Conservation (phyloP, 2,888 invertebrate species). For the Eristalis tenax region DNA sequence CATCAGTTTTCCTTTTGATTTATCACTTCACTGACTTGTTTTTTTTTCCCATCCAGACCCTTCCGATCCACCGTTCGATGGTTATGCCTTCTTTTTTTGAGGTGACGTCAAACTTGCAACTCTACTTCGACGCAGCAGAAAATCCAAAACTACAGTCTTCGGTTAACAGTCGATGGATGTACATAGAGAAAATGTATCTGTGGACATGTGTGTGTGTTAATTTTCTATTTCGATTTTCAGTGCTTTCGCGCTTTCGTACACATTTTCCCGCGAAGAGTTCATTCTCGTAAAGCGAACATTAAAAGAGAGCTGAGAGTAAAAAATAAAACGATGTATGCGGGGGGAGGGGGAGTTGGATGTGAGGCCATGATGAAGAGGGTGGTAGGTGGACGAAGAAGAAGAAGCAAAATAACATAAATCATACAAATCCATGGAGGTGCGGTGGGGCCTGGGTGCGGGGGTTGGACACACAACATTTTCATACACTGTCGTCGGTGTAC, state of each 20-base stretch:
- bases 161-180: slow-evolving; percentile 39
- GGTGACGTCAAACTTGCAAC: neutral
- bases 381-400: neutral
- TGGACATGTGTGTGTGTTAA: slow-evolving; percentile 20
- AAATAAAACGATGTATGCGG: neutral
- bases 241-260: neutral
- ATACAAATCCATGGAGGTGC: neutral
- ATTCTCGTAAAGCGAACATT: neutral
- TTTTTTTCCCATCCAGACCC: too few relatives aligned
- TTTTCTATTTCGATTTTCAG: slow-evolving; percentile 6
- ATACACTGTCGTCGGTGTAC: slow-evolving; percentile 20
- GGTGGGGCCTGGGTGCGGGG: neutral
- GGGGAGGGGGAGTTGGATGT: neutral
- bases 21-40: too few relatives aligned
- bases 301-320: slow-evolving; percentile 11
- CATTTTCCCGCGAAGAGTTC: neutral
- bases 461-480: neutral
- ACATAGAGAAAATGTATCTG: neutral
- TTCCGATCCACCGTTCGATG: too few relatives aligned
- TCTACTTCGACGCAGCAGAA: neutral
- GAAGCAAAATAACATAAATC: neutral
- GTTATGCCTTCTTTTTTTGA: neutral
- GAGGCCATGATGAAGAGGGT: neutral
- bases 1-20: too few relatives aligned
- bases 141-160: slow-evolving; percentile 43